Conservation (phyloP, 2,113 vertebrate genomes). For the Paradoxurus hermaphroditus region DNA sequence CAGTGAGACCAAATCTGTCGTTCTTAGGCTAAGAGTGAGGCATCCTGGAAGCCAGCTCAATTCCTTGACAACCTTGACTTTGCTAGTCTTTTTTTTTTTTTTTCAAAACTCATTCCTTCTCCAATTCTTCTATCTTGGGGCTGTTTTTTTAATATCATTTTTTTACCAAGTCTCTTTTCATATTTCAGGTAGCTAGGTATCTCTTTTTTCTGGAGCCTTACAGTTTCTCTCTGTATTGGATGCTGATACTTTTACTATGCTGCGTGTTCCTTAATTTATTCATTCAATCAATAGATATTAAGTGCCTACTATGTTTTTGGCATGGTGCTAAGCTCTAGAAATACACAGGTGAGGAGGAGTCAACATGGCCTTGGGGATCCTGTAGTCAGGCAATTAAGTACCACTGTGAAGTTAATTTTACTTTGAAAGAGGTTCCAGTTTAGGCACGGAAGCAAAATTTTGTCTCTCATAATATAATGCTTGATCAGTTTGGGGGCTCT, state of each 20-base stretch:
- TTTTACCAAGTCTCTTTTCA: not conserved
- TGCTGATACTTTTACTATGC: not conserved
- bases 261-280: not conserved
- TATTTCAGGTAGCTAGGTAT: not conserved
- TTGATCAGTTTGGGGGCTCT: not conserved
- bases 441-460: not conserved
- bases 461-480: not conserved
- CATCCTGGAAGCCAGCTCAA: not conserved
- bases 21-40: not conserved
- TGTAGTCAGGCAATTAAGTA: not conserved
- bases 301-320: not conserved
- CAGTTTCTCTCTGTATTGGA: not conserved
- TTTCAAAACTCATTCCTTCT: not conserved
- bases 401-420: not conserved
- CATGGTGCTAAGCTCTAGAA: not conserved
- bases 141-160: not conserved
- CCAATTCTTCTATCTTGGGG: not conserved
- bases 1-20: not conserved
- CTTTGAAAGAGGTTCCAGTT: not conserved
- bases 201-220: not conserved
- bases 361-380: not conserved
- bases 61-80: not conserved
- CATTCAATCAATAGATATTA: not conserved
- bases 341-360: not conserved
- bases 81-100: not conserved